A percentile compares a stretch with the other conserved stretches of the same genome.
Conservation (phyloP, 23 tunicate species). For the Pegea sp. region DNA sequence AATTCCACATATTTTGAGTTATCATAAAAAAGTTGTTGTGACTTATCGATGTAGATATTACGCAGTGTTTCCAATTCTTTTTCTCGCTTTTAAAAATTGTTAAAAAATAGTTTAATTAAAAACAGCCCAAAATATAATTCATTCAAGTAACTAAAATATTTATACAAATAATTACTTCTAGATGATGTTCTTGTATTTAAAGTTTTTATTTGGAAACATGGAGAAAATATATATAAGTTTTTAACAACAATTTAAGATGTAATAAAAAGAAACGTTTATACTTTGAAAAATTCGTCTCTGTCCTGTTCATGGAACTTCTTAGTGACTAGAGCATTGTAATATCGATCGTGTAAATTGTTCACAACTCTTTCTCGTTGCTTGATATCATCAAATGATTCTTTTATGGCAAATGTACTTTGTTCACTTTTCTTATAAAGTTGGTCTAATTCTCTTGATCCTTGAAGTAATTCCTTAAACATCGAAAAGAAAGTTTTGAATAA, state of each 20-base stretch:
- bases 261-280: slow-evolving; percentile 2
- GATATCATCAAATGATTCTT: slow-evolving; percentile 54
- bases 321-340: slow-evolving; percentile 48
- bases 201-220: neutral
- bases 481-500: too few relatives aligned
- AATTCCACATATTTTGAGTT: slow-evolving; percentile 29
- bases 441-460: slow-evolving; percentile 46
- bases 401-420: slow-evolving; percentile 40
- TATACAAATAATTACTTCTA: neutral
- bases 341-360: slow-evolving; percentile 25
- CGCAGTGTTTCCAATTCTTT: slow-evolving; percentile 14
- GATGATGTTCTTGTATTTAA: neutral
- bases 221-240: neutral
- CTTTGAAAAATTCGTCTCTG: slow-evolving; percentile 67
- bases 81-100: slow-evolving; percentile 4
- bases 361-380: slow-evolving; percentile 33
- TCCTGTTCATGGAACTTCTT: slow-evolving; percentile 80
- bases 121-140: neutral
- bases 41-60: slow-evolving; percentile 22
- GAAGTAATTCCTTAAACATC: slow-evolving; percentile 64
- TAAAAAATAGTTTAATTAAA: neutral
- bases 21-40: slow-evolving; percentile 15
- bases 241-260: neutral
- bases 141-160: neutral
- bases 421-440: slow-evolving; percentile 36